Evolutionary conservation across 2,888 invertebrate species (phyloP), one percentile per base, ranked within the genome.

Genomic region (Polydrusus tereticollis): DNA sequence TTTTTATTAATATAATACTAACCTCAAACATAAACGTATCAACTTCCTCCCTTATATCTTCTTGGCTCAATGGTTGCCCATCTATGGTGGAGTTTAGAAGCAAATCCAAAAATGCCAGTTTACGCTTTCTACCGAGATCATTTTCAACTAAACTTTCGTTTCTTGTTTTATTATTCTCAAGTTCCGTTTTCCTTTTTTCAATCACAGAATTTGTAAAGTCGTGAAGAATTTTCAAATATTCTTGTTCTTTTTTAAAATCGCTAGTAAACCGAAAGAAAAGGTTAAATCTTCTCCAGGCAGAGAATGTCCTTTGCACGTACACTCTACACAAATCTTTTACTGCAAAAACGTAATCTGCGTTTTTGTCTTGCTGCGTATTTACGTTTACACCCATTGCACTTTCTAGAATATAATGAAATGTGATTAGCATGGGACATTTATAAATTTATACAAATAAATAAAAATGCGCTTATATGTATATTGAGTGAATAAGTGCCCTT

Each of bases 341-440:
- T 7, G 93, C 91, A 79, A 87, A 86, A 0, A 94, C 92, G 81
- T 94, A 95, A 77, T 90, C 60, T 88, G 0, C 92, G 92, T 75
- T 92, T 7, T 86, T 86, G 80, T 92, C 87, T 7, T 86, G 86
- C 83, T 95, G 95, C 0, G 94, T 93, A 80, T 93, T 87, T 0
- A 94, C 86, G 23, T 89, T 88, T 6, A 90, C 89, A 0, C 95
- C 95, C 95, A 96, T 96, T 7, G 95, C 93, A 8, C 93, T 91
- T 86, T 95, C 95, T 93, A 86, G 60, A 87, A 83, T 79, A 63
- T 29, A n/a, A n/a, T n/a, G n/a, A n/a, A n/a, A n/a, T n/a, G n/a
- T n/a, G n/a, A n/a, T n/a, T n/a, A n/a, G n/a, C n/a, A n/a, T n/a
- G n/a, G n/a, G n/a, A n/a, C n/a, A n/a, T n/a, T n/a, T n/a, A n/a